A percentile compares a stretch with the other conserved stretches of the same genome.
Evolutionary conservation across 2,797 vertebrate genomes (phyloP).

Genomic region (Masticophis lateralis): DNA sequence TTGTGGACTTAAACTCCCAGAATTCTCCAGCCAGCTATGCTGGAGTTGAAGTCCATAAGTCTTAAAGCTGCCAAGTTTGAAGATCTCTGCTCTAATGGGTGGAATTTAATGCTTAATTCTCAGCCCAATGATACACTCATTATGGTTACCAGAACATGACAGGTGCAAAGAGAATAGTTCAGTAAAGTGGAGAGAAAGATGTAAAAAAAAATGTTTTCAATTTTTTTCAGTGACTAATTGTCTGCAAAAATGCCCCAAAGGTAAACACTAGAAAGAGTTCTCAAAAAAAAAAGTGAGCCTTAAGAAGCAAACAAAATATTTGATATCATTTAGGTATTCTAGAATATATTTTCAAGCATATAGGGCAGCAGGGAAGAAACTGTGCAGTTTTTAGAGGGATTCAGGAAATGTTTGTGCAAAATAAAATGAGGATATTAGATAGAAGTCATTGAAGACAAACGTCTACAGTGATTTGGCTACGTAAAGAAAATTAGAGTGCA

Average conservation of each 20-base stretch:
- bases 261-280: neutral
- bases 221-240: neutral
- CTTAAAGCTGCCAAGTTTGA: no score
- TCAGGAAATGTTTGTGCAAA: neutral
- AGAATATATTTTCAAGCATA: neutral
- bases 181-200: neutral
- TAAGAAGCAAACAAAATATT: neutral
- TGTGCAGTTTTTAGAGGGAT: neutral
- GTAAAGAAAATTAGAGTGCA: neutral
- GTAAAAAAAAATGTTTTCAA: neutral
- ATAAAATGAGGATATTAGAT: neutral
- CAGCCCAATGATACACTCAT: neutral
- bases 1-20: no score
- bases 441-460: neutral
- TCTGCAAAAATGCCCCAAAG: neutral
- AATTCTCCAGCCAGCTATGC: no score
- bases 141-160: neutral
- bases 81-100: neutral
- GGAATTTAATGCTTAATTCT: accelerated
- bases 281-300: neutral
- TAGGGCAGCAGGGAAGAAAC: neutral
- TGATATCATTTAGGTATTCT: neutral
- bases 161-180: neutral
- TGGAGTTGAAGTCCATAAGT: no score
- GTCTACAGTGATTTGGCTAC: neutral